Evolutionary conservation across 1,140 invertebrate species (phyloP).

Genomic region (Babylonia areolata): DNA sequence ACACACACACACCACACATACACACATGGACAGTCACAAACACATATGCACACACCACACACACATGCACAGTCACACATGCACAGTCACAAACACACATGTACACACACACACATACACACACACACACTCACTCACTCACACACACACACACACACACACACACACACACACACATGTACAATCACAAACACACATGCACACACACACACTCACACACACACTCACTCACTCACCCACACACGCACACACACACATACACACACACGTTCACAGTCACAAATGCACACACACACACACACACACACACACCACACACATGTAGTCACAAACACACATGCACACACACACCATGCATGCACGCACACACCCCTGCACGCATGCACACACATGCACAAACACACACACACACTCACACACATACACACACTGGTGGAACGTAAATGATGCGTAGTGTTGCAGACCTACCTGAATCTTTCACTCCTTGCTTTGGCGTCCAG

Average conservation of each 20-base stretch:
- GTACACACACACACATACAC: too few species aligned
- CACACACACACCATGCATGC: neutral
- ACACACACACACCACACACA: neutral
- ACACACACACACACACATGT: too few species aligned
- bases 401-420: neutral
- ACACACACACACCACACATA: too few species aligned
- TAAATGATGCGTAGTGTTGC: neutral
- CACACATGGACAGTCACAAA: too few species aligned
- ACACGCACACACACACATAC: neutral
- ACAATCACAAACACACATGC: too few species aligned
- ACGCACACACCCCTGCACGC: neutral
- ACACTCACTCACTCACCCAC: neutral
- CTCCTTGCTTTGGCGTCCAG: conserved; percentile 95
- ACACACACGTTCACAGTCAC: neutral
- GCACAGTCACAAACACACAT: too few species aligned
- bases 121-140: too few species aligned
- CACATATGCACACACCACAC: too few species aligned
- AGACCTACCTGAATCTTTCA: conserved; percentile 79
- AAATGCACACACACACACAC: neutral
- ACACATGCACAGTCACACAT: too few species aligned
- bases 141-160: neutral
- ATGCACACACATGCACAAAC: neutral
- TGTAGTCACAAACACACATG: neutral
- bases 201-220: neutral
- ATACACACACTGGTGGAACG: neutral